These are phyloP conservation scores for Lasius platythorax DNA, from an alignment of 2,888 invertebrate genomes.

Conservation along the genomic window DNA sequence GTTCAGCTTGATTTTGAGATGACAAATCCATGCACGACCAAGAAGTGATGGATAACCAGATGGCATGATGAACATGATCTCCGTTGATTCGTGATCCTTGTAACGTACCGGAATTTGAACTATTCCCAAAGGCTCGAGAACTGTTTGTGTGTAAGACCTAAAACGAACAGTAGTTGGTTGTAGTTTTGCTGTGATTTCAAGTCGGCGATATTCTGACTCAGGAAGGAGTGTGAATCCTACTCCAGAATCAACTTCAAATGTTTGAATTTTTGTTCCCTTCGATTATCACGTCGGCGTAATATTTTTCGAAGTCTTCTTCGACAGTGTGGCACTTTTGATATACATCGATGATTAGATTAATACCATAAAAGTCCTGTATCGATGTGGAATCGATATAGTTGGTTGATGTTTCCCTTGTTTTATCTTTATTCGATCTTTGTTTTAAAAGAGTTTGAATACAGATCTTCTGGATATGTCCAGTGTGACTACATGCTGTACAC, in stretches of 20 bases:
- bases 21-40: not conserved
- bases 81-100: not conserved
- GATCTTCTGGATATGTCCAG: not conserved
- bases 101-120: not conserved
- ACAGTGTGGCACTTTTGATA: not conserved
- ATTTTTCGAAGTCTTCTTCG: not conserved
- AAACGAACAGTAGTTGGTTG: not conserved
- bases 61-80: not conserved
- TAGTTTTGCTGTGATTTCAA: not conserved
- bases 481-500: not conserved
- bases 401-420: not conserved
- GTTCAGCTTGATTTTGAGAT: not conserved
- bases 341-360: not conserved
- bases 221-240: not conserved
- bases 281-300: not conserved
- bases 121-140: not conserved
- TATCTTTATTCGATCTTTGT: not conserved
- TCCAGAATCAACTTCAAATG: not conserved
- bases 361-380: not conserved
- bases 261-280: not conserved
- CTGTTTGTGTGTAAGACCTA: not conserved
- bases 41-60: not conserved
- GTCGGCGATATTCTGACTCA: not conserved
- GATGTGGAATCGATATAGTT: not conserved
- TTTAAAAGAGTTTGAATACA: not conserved